Base-by-base conservation (phyloP, 2,113 vertebrate species). In the Python bivittatus region DNA sequence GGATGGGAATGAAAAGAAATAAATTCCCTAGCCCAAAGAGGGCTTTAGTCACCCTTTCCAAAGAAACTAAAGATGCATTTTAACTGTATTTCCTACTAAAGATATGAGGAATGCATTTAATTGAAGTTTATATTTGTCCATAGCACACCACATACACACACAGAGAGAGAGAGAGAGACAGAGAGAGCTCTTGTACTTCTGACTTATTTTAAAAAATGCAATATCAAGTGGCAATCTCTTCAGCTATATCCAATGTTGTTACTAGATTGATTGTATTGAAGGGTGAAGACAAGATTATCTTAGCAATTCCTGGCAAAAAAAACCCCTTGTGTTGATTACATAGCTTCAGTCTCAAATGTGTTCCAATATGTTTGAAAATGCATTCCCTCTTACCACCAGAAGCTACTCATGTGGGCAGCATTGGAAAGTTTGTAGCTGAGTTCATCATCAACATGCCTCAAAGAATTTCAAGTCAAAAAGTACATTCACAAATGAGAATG, bases 401-500 rank as follows among this genome's bases (percentile, higher is more conserved):
- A 52, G 22, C 90, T 86, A 48, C 23, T 54, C 57, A 54, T 85
- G 79, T 9, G 8, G 64, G 22, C 60, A 89, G n/a, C 90, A 23
- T 92, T 94, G 33, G 0, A 64, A 84, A 54, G 9, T 88, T 92
- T 91, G 33, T 88, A 22, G 23, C n/a, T 86, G 57, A 54, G 29
- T 85, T 85, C 23, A 92, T 64, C 57, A 86, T 38, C 33, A 86
- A 54, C 42, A 38, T 86, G 48, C 17, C 12, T 60, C 79, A 85
- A 68, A 44, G 38, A 68, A 33, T 38, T 84, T 56, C 91, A 92
- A 79, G 83, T 94, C 92, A 58, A 0, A 0, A 3, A 33, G 84
- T 95, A 90, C 44, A 83, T 95, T 94, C 91, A 38, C 90, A 52
- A 92, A 96, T 92, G 92, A 92, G 85, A 25, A 44, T 9, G 5